A percentile compares a stretch with the other conserved stretches of the same genome.
Evolutionary conservation across 2,113 vertebrate species (phyloP).

Genomic region (Puntigrus tetrazona): DNA sequence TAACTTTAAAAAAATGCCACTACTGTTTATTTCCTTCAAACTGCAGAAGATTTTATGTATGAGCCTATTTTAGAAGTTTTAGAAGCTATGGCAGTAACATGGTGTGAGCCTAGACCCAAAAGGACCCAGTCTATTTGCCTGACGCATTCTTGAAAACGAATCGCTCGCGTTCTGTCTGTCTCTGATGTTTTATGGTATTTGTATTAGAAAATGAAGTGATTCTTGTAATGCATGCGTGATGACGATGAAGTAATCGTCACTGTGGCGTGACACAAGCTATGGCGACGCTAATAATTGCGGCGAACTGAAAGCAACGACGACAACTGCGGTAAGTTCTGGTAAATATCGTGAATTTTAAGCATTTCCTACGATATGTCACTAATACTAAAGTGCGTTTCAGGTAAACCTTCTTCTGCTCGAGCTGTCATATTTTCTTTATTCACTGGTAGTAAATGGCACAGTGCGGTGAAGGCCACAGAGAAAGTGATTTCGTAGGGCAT

Average conservation of each 20-base stretch:
- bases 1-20: neutral
- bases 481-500: neutral
- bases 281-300: constrained; percentile 20
- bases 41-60: neutral
- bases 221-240: neutral
- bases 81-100: neutral
- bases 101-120: neutral
- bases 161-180: neutral
- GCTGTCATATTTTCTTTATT: constrained; percentile 41
- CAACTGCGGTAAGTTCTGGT: constrained; percentile 22
- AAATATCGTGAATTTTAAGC: constrained; percentile 34
- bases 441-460: neutral
- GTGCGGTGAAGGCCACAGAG: neutral
- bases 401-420: constrained; percentile 39
- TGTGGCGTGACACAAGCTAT: constrained; percentile 4
- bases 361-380: constrained; percentile 49
- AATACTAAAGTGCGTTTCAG: neutral
- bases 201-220: constrained; percentile 17
- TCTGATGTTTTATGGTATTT: constrained; percentile 23
- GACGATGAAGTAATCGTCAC: constrained; percentile 4
- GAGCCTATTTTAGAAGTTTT: neutral
- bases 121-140: neutral
- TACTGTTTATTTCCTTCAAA: neutral
- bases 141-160: neutral
- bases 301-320: too few relatives aligned